Conservation (phyloP, 2,113 vertebrate species). For the Dermatemys mawii region DNA sequence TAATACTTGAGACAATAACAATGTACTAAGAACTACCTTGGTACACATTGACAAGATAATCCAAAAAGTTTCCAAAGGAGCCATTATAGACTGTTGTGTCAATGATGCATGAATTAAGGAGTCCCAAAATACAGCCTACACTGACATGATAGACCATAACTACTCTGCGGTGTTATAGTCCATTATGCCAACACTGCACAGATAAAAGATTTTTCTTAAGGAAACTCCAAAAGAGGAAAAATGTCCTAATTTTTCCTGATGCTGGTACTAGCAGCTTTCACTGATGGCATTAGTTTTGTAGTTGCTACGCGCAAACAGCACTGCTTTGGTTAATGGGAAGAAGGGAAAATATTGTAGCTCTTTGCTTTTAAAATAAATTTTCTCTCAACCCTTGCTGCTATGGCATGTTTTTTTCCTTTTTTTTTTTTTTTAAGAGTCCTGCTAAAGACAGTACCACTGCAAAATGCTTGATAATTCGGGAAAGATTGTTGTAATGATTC, state of each 20-base stretch:
- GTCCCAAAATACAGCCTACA: neutral
- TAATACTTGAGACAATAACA: neutral
- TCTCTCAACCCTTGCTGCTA: neutral
- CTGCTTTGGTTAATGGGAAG: neutral
- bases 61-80: neutral
- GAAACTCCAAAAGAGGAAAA: neutral
- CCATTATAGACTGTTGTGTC: neutral
- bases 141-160: neutral
- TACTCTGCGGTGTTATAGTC: neutral
- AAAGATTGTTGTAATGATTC: constrained; percentile 53
- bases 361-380: neutral
- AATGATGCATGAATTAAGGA: neutral
- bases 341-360: rapidly evolving
- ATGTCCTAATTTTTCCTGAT: neutral
- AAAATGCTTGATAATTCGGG: constrained; percentile 33
- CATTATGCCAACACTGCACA: neutral
- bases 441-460: neutral
- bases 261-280: neutral
- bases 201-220: too few species aligned
- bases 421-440: neutral
- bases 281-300: neutral
- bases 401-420: neutral
- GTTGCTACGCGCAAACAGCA: neutral
- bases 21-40: neutral
- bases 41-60: neutral